Evolutionary conservation across 1,140 invertebrate species (phyloP), one percentile per base, ranked within the genome.

Genomic region (Araneus ventricosus): DNA sequence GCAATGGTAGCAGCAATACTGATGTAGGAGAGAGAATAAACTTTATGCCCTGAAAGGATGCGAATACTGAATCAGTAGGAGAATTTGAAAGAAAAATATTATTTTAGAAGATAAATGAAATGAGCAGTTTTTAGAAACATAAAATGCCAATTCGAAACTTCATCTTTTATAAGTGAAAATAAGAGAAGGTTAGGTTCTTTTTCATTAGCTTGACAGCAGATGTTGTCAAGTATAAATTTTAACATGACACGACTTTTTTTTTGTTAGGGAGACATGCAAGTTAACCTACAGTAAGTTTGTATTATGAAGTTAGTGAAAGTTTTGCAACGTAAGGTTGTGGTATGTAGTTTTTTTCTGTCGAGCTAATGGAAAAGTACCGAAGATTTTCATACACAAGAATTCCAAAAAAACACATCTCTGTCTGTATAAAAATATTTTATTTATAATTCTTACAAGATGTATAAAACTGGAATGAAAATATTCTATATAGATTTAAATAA

Each of bases 381-480:
- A 52, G 17, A 14, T 1, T 52, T 52, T 17, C 17, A 34, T 37
- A 75, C 30, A 37, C 14, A 75, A 75, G 30, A 75, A 75, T 20
- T 75, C 14, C 67, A 34, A 37, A 75, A 34, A 34, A 37, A 75
- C 17, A 34, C 67, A 75, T 75, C 5, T 67, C 27, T 2, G 6
- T 67, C 27, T 75, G 45, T 52, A 75, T 34, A 75, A 75, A 75
- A 75, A 75, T 75, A 75, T 75, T 75, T 75, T 75, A 75, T 75
- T 75, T 75, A 37, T 14, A 75, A 34, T 75, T 75, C 30, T 30
- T 75, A 75, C 67, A 75, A 75, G 20, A 37, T 34, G 20, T 75
- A 67, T 67, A 67, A 27, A 10, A 67, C 27, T 30, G n/a, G 63
- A 67, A 67, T 67, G 63, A 14, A 67, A 27, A 14, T 52, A 52